A percentile compares a stretch with the other conserved stretches of the same genome.
phyloP scores from a whole-genome alignment of 2,113 vertebrate genomes.

The Hepsetus odoe region DNA sequence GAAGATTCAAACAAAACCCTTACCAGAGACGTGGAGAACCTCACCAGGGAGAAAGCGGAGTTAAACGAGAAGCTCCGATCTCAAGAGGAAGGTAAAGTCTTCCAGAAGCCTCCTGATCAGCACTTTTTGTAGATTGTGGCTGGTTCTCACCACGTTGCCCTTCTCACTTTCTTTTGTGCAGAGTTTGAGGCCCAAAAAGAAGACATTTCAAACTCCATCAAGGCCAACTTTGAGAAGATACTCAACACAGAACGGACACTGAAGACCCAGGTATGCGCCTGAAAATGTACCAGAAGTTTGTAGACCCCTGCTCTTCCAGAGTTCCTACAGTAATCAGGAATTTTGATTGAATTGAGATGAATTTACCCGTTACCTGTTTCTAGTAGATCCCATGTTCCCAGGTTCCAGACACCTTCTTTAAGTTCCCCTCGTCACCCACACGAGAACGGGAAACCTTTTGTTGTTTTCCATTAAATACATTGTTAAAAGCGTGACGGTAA shows the following conservation, averaged over 20 bases:
- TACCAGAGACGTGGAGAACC: constrained; percentile 91
- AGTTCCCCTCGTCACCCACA: too few species aligned
- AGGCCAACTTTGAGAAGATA: constrained; percentile 86
- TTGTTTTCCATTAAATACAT: too few species aligned
- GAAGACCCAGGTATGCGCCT: constrained; percentile 88
- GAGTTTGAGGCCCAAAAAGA: constrained; percentile 83
- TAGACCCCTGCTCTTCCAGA: too few species aligned
- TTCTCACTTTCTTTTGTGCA: constrained; percentile 58
- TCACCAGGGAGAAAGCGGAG: constrained; percentile 91
- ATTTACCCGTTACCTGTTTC: too few species aligned
- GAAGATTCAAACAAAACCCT: constrained; percentile 92
- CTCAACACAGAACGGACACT: constrained; percentile 90
- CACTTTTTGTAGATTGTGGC: too few species aligned
- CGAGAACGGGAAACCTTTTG: too few species aligned
- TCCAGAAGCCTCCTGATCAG: too few species aligned
- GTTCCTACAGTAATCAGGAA: too few species aligned
- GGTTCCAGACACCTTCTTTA: too few species aligned
- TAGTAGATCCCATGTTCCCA: too few species aligned
- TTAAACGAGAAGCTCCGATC: constrained; percentile 81
- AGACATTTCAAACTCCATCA: constrained; percentile 82
- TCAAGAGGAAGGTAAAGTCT: constrained; percentile 82
- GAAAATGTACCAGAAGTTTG: background rate
- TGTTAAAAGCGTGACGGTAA: too few species aligned
- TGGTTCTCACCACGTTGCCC: background rate
- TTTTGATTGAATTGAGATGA: too few species aligned